phyloP scores from a whole-genome alignment of 2,797 vertebrate species.

The Buceros bicornis region DNA sequence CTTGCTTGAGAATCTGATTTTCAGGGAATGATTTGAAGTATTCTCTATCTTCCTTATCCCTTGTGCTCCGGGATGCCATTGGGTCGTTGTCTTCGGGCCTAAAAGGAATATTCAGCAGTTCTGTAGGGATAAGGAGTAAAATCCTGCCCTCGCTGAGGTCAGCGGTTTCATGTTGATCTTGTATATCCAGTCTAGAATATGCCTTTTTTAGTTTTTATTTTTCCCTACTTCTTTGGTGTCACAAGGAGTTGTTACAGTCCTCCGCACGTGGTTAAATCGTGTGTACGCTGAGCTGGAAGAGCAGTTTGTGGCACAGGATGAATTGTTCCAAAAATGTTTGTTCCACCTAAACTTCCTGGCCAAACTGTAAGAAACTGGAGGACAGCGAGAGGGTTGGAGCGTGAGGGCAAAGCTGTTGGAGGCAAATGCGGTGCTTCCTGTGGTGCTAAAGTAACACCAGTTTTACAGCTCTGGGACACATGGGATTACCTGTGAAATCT shows the following conservation, averaged over 20 bases:
- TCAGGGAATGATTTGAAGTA: background rate
- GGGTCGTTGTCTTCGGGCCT: background rate
- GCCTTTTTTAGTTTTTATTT: too few species aligned
- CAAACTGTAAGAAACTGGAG: background rate
- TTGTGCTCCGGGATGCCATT: background rate
- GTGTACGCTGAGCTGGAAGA: background rate
- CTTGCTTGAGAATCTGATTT: background rate
- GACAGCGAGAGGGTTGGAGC: background rate
- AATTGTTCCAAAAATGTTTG: background rate
- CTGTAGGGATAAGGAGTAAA: background rate
- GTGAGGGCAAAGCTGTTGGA: background rate
- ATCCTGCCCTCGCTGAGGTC: background rate
- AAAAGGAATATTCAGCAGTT: constrained; percentile 2
- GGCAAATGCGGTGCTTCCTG: background rate
- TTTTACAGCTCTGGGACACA: background rate
- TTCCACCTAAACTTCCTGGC: background rate
- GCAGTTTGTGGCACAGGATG: background rate
- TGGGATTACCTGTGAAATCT: constrained; percentile 4
- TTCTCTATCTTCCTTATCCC: background rate
- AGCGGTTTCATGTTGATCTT: background rate
- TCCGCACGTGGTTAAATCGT: background rate
- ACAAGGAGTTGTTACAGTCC: background rate
- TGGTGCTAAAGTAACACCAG: background rate
- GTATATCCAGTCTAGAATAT: background rate
- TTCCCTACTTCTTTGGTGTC: background rate